A percentile compares a stretch with the other conserved stretches of the same genome.
Evolutionary conservation across 2,888 invertebrate species (phyloP).

Genomic region (Operophtera brumata): DNA sequence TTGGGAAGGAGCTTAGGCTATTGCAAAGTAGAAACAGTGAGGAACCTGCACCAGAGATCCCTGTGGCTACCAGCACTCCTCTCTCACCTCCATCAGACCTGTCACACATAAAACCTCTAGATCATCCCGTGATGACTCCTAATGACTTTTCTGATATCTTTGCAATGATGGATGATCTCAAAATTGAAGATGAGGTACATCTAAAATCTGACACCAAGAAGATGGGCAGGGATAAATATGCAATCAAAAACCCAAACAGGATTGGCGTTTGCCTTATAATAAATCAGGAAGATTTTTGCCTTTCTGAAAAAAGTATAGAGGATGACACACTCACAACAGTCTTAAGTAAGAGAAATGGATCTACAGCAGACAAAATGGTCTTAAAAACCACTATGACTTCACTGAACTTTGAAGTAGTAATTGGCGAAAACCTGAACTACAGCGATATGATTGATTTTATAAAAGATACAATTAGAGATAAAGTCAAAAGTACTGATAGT

Average conservation of each 20-base stretch:
- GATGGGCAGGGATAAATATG: slow-evolving; percentile 46
- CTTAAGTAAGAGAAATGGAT: slow-evolving; percentile 55
- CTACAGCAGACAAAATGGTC: slow-evolving; percentile 52
- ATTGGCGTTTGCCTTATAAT: slow-evolving; percentile 69
- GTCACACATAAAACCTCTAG: slow-evolving; percentile 13
- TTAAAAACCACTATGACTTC: slow-evolving; percentile 58
- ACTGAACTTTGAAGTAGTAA: slow-evolving; percentile 62
- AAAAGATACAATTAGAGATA: slow-evolving; percentile 49
- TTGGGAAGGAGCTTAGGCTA: slow-evolving; percentile 48
- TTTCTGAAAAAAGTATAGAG: slow-evolving; percentile 60
- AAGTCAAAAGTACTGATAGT: slow-evolving; percentile 57
- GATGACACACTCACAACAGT: slow-evolving; percentile 32
- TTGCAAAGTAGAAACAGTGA: slow-evolving; percentile 47
- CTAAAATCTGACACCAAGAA: slow-evolving; percentile 53
- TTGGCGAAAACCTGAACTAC: slow-evolving; percentile 53
- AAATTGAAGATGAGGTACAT: slow-evolving; percentile 41
- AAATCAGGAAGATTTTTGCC: slow-evolving; percentile 68
- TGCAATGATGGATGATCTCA: slow-evolving; percentile 45
- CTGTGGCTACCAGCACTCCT: slow-evolving; percentile 33
- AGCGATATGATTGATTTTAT: slow-evolving; percentile 57
- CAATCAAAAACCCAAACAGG: slow-evolving; percentile 57
- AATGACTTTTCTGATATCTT: slow-evolving; percentile 48
- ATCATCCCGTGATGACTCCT: slow-evolving; percentile 15
- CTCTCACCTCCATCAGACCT: slow-evolving; percentile 9
- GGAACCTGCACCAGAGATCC: slow-evolving; percentile 21